Evolutionary conservation across 2,888 invertebrate genomes (phyloP), one percentile per base, ranked within the genome.

Genomic region (Hemicrepidius hirtus): DNA sequence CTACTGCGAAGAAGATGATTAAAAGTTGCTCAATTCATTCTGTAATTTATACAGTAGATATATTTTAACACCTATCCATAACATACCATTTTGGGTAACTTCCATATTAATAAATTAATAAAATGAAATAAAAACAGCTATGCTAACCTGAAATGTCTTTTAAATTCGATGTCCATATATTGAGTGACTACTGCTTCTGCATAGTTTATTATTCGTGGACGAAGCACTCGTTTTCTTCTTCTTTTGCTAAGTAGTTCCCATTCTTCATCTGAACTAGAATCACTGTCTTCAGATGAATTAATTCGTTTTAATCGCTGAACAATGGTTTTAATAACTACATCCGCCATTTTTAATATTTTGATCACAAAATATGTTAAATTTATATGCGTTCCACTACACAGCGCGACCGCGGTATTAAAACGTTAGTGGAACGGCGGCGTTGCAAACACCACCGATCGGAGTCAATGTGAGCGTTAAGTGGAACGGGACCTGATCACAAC

Each of bases 121-220:
- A 10, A 10, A 32, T 18, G n/a, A n/a, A 35, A 41, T 35, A 53
- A 1, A 24, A 59, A n/a, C 40, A 44, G n/a, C n/a, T n/a, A n/a
- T n/a, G 13, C 53, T 63, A 24, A 69, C 63, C 63, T 69, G 28
- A 68, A 68, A 60, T 68, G 69, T 24, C 63, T 69, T 63, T 53
- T 63, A 41, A 69, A 69, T 50, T 69, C 69, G 21, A 63, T 13
- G 37, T 62, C 62, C 50, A 40, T 35, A 21, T 68, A 68, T 20
- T 24, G 21, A 50, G 10, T n/a, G 41, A 35, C 35, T 32, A 32
- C 57, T 16, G 9, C 0, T 4, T 6, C 4, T 35, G 9, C 32
- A 13, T 57, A 57, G 3, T 35, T 1, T 9, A 13, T 13, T 9
- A 57, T n/a, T 32, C 57, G 32, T 6, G 57, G 18, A n/a, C 57